phyloP scores from a whole-genome alignment of 2,888 invertebrate species.

The Atethmia centrago region DNA sequence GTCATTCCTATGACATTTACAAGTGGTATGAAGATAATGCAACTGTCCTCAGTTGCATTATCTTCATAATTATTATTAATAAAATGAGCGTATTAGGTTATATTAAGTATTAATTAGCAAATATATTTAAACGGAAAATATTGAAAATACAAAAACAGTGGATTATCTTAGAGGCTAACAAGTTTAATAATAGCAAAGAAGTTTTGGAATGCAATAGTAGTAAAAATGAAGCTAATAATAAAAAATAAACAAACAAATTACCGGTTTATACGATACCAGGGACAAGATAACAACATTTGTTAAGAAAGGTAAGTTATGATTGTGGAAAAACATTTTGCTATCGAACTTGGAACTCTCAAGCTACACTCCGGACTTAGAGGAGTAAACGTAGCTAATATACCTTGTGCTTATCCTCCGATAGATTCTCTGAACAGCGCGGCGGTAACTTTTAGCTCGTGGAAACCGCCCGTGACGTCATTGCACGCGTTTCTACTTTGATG shows the following conservation, averaged over 20 bases:
- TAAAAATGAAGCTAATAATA: neutral
- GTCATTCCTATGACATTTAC: neutral
- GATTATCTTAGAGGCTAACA: neutral
- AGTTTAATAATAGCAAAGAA: neutral
- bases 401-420: constrained; percentile 24
- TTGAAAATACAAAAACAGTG: neutral
- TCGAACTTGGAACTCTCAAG: neutral
- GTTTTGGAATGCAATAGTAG: neutral
- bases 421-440: constrained; percentile 13
- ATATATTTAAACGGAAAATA: neutral
- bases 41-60: neutral
- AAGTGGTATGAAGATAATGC: too few species aligned
- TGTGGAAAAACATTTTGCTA: constrained; percentile 44
- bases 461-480: constrained; percentile 27
- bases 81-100: neutral
- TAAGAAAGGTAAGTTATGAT: constrained; percentile 53
- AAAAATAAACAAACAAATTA: constrained; percentile 15
- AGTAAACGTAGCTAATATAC: constrained; percentile 36
- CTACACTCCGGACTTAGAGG: constrained; percentile 12
- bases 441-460: constrained; percentile 7
- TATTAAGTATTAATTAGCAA: neutral
- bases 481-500: neutral
- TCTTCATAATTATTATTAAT: neutral
- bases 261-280: constrained; percentile 44
- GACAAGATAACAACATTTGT: constrained; percentile 42